Evolutionary conservation across 1,140 invertebrate genomes (phyloP).

Genomic region (Atopsyche davidsoni): DNA sequence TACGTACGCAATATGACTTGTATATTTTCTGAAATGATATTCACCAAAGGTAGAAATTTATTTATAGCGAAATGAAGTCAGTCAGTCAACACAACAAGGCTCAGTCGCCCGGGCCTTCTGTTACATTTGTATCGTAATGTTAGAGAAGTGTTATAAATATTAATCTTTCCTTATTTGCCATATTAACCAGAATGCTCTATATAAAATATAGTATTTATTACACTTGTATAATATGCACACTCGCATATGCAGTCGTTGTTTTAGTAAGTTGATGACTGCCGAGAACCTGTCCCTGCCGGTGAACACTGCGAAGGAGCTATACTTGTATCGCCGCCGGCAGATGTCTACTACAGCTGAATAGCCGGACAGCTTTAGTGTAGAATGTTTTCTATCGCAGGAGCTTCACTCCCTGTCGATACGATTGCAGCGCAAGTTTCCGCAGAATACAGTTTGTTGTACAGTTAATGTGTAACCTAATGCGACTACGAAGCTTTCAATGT

Average conservation of each 20-base stretch:
- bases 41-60: conserved; percentile 30
- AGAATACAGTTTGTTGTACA: too few relatives aligned
- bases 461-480: conserved; percentile 20
- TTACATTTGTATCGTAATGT: background rate
- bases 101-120: background rate
- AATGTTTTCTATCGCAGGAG: too few relatives aligned
- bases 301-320: too few relatives aligned
- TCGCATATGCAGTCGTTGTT: conserved; percentile 6
- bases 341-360: too few relatives aligned
- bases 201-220: conserved; percentile 1
- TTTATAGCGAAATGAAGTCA: conserved; percentile 10
- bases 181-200: background rate
- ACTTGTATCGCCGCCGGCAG: too few relatives aligned
- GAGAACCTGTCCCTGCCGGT: too few relatives aligned
- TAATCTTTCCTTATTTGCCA: conserved; percentile 1
- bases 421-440: too few relatives aligned
- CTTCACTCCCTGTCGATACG: too few relatives aligned
- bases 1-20: conserved; percentile 27
- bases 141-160: conserved; percentile 6
- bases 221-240: conserved; percentile 12
- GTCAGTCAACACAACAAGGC: conserved; percentile 2
- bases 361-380: too few relatives aligned
- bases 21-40: conserved; percentile 31
- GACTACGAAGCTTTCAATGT: conserved; percentile 29
- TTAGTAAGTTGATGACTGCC: too few relatives aligned